Percentiles rank a stretch among this genome's conserved stretches.
phyloP scores from a whole-genome alignment of 1,140 invertebrate species.

The Theocolax elegans region DNA sequence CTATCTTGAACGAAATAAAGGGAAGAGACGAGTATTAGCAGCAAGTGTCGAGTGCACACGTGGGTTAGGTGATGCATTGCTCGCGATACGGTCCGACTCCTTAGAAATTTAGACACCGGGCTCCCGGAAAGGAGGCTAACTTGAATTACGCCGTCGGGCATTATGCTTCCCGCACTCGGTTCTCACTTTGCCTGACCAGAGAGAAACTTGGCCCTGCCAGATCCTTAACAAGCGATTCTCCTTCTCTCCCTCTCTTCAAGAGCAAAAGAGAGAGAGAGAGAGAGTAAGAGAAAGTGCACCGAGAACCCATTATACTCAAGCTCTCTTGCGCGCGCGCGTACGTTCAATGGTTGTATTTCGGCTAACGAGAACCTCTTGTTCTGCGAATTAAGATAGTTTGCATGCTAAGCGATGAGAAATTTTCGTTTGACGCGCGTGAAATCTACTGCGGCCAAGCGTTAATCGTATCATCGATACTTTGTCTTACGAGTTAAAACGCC shows the following conservation, averaged over 20 bases:
- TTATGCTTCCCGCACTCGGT: constrained; percentile 12
- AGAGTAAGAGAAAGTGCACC: too few species aligned
- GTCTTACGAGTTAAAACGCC: too few species aligned
- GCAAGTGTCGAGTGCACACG: constrained; percentile 10
- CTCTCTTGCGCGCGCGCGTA: background rate
- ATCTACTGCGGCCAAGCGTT: background rate
- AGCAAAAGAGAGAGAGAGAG: too few species aligned
- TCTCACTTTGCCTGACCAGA: background rate
- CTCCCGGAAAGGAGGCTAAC: constrained; percentile 1
- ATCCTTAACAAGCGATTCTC: constrained; percentile 11
- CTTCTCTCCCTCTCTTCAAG: background rate
- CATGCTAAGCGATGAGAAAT: constrained; percentile 5
- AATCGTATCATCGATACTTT: constrained; percentile 9
- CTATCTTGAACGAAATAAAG: background rate
- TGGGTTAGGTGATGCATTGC: constrained; percentile 27
- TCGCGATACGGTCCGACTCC: constrained; percentile 2
- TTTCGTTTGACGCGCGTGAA: background rate
- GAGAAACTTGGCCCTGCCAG: background rate
- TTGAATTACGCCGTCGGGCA: constrained; percentile 26
- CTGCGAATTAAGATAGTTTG: constrained; percentile 28
- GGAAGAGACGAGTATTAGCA: background rate
- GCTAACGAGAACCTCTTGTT: constrained; percentile 32
- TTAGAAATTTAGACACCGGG: constrained; percentile 24
- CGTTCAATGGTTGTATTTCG: constrained; percentile 14
- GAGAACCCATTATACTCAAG: background rate